Base-by-base conservation (phyloP, 2,888 invertebrate genomes). In the Dynastes hyllus region DNA sequence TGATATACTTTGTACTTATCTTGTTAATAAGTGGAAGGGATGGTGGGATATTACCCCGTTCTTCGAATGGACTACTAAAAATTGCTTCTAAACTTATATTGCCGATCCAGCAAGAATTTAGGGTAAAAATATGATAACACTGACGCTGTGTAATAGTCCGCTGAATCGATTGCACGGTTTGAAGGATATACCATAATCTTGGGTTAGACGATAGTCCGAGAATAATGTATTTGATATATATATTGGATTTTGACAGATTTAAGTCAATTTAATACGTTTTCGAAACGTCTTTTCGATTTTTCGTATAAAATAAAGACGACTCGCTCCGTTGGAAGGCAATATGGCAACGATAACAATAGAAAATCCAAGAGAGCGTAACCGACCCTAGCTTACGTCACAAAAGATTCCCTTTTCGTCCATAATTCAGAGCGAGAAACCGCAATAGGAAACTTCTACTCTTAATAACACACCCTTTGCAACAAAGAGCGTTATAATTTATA, bases 241-340 rank as follows among this genome's bases (percentile, higher is more conserved):
- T 69, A 50, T 37, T 37, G 69, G 69, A 69, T 69, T 69, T 69
- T 51, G 69, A 69, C 51, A 69, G 69, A 69, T 69, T 69, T 69
- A 69, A 69, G 69, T 69, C 69, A 32, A 69, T 69, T 69, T 69
- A 69, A 69, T 69, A 69, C 51, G 69, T 69, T 69, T 69, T 69
- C 69, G 11, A 22, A 37, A 51, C 69, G 51, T 51, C 69, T 69
- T 69, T 69, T 69, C 69, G 69, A 51, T 69, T 51, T 69, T 29
- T 27, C 69, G 51, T 69, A 69, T 69, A 50, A 67, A 69, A 69
- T 69, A 69, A 69, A 51, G 63, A 29, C 29, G 29, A 29, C 11
- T 32, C 63, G 32, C 51, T 27, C 69, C 29, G 51, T 27, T 37
- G 22, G 66, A 22, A 67, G 22, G 51, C 69, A 29, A 69, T 69